Percentiles rank a stretch among this genome's conserved stretches.
Evolutionary conservation across 2,888 invertebrate species (phyloP).

Genomic region (Psylliodes chrysocephalus): DNA sequence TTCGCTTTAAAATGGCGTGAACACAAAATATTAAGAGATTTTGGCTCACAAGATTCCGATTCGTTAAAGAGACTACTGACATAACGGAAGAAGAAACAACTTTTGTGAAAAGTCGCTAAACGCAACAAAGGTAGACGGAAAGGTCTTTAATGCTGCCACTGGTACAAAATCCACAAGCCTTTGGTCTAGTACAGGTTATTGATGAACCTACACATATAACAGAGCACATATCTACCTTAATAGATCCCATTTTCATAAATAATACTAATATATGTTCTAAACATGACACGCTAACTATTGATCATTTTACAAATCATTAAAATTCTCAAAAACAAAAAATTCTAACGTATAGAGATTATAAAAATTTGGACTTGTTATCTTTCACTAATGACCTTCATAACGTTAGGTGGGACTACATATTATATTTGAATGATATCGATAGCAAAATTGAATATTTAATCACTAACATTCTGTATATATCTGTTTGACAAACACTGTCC

Average conservation of each 20-base stretch:
- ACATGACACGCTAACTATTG: neutral
- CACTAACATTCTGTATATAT: neutral
- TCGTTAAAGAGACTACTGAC: no score
- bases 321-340: neutral
- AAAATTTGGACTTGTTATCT: neutral
- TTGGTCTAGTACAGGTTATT: no score
- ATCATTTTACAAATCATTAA: neutral
- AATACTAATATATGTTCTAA: neutral
- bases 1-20: no score
- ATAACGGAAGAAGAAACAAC: no score
- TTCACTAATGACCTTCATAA: neutral
- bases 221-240: neutral
- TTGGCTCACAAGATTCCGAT: no score
- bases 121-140: no score
- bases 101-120: no score
- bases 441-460: neutral
- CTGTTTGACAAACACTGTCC: neutral
- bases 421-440: neutral
- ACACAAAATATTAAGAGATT: no score
- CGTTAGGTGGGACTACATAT: neutral
- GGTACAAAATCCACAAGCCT: no score
- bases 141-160: no score
- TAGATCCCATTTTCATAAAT: neutral
- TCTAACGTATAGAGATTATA: neutral
- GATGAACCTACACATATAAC: neutral